These are phyloP conservation scores for Atrichornis clamosus DNA, from an alignment of 2,113 vertebrate genomes.

Conservation along the genomic window DNA sequence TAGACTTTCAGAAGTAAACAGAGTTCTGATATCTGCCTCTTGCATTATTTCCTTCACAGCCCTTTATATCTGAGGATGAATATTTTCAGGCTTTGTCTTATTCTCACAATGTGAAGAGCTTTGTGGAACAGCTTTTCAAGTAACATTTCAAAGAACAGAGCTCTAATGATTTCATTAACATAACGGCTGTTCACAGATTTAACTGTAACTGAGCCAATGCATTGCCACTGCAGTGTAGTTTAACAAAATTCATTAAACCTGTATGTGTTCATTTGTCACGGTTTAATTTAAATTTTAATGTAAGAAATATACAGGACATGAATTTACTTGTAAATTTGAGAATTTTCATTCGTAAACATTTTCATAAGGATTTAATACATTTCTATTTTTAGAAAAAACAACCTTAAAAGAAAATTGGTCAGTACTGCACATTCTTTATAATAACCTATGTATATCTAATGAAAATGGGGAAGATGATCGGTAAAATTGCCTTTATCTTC, in stretches of 20 bases:
- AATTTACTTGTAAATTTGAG: not conserved
- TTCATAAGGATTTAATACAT: not conserved
- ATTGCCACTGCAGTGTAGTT: not conserved
- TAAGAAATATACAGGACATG: not conserved
- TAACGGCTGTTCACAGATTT: conserved; percentile 28
- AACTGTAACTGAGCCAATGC: conserved; percentile 18
- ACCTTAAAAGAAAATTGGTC: not conserved
- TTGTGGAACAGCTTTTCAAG: conserved; percentile 36
- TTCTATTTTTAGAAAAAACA: not conserved
- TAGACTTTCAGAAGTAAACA: not conserved
- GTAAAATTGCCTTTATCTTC: not conserved
- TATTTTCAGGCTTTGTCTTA: not conserved
- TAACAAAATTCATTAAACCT: not conserved
- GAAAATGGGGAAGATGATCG: not conserved
- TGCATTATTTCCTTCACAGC: not conserved
- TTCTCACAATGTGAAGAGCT: not conserved
- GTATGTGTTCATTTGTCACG: not conserved
- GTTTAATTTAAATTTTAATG: not conserved
- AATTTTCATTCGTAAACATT: not conserved
- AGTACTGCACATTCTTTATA: not conserved
- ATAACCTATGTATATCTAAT: not conserved
- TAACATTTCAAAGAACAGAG: not conserved
- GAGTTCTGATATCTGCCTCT: not conserved
- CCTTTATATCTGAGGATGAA: not conserved
- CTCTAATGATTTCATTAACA: conserved; percentile 33